Percentiles rank a stretch among this genome's conserved stretches.
Conservation (phyloP, 2,113 vertebrate species). For the Charina bottae region DNA sequence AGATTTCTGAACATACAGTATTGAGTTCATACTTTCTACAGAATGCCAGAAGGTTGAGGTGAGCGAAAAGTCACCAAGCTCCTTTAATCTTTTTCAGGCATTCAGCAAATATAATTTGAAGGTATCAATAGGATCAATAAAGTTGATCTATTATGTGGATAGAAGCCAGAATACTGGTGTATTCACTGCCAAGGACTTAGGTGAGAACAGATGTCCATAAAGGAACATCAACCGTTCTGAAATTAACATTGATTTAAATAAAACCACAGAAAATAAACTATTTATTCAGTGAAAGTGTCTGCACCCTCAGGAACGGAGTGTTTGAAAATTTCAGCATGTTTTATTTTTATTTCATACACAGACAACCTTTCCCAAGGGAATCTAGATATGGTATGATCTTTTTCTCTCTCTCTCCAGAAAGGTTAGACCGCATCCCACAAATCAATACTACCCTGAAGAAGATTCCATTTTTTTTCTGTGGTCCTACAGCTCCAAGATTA, state of each 20-base stretch:
- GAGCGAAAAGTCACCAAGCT: background rate
- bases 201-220: background rate
- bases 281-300: background rate
- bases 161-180: background rate
- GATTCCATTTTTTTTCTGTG: background rate
- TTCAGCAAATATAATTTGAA: background rate
- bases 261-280: background rate
- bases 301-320: background rate
- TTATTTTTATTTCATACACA: background rate
- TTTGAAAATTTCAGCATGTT: background rate
- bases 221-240: background rate
- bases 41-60: background rate
- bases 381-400: background rate
- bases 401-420: background rate
- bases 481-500: background rate
- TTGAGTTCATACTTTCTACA: background rate
- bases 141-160: background rate
- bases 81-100: background rate
- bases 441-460: background rate
- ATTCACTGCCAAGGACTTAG: background rate
- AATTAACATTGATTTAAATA: background rate
- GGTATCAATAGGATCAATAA: background rate
- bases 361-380: background rate
- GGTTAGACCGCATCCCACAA: background rate
- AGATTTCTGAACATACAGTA: too few species aligned